Evolutionary conservation across 2,888 invertebrate species (phyloP).

Genomic region (Phyllotreta striolata): DNA sequence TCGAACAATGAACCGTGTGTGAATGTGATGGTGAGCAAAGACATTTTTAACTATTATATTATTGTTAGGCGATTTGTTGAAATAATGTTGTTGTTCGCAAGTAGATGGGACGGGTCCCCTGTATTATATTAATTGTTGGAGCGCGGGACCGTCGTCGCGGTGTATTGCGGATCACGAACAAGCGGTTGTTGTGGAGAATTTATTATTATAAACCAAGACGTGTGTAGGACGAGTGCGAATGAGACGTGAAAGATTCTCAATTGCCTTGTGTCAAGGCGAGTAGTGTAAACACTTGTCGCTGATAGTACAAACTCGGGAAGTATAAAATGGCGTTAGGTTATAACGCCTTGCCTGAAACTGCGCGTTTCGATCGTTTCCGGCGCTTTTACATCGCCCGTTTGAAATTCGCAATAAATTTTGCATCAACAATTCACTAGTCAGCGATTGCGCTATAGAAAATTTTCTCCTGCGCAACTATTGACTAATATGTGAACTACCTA

Average conservation of each 20-base stretch:
- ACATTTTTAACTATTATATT: conserved; percentile 60
- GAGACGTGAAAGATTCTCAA: conserved; percentile 41
- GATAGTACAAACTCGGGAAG: conserved; percentile 63
- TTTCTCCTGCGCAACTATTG: too few species aligned
- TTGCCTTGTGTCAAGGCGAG: conserved; percentile 59
- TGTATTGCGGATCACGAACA: conserved; percentile 43
- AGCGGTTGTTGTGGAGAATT: conserved; percentile 50
- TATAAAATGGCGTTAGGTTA: conserved; percentile 52
- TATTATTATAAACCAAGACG: conserved; percentile 31
- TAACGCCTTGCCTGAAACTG: conserved; percentile 23
- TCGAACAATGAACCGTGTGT: conserved; percentile 35
- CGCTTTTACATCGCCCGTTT: conserved; percentile 5
- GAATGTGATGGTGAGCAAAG: conserved; percentile 36
- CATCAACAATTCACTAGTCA: too few species aligned
- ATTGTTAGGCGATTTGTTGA: conserved; percentile 63
- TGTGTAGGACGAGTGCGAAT: conserved; percentile 34
- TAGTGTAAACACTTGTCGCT: conserved; percentile 49
- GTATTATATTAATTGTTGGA: conserved; percentile 50
- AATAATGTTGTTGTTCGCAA: conserved; percentile 51
- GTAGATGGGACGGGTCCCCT: conserved; percentile 38
- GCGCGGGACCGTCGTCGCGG: conserved; percentile 48
- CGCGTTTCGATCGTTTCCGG: conserved; percentile 17
- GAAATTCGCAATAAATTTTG: too few species aligned
- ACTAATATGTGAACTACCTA: too few species aligned
- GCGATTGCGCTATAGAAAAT: too few species aligned